Evolutionary conservation across 2,797 vertebrate species (phyloP).

Genomic region (Anniella stebbinsi): DNA sequence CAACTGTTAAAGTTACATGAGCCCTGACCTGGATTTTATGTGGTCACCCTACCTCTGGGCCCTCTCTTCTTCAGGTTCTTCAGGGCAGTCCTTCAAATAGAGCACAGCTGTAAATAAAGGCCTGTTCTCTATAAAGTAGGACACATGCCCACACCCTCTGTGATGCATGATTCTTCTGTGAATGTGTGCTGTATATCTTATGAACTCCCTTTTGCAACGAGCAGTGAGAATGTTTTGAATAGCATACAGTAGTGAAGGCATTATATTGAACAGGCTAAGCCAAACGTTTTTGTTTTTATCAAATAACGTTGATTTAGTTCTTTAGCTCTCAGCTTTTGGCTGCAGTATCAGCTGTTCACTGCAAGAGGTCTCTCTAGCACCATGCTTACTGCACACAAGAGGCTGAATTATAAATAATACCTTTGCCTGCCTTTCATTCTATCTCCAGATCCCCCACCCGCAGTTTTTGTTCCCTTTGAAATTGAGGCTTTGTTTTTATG

Average conservation of each 20-base stretch:
- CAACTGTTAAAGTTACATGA: too few relatives aligned
- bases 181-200: neutral
- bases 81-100: neutral
- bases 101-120: neutral
- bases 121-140: neutral
- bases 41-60: too few relatives aligned
- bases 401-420: neutral
- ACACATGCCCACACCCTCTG: too few relatives aligned
- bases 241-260: fast-evolving
- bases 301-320: neutral
- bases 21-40: too few relatives aligned
- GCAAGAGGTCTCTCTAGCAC: slow-evolving; percentile 71
- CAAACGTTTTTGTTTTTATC: fast-evolving
- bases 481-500: fast-evolving
- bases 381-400: fast-evolving
- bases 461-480: neutral
- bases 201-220: neutral
- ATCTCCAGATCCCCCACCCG: neutral
- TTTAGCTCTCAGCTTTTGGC: fast-evolving
- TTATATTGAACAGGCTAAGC: fast-evolving
- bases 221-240: fast-evolving
- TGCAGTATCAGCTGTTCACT: slow-evolving; percentile 58
- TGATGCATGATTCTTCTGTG: too few relatives aligned
- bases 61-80: neutral
- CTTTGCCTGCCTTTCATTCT: fast-evolving